These are phyloP conservation scores for Laticauda colubrina DNA, from an alignment of 2,113 vertebrate genomes.

Conservation along the genomic window DNA sequence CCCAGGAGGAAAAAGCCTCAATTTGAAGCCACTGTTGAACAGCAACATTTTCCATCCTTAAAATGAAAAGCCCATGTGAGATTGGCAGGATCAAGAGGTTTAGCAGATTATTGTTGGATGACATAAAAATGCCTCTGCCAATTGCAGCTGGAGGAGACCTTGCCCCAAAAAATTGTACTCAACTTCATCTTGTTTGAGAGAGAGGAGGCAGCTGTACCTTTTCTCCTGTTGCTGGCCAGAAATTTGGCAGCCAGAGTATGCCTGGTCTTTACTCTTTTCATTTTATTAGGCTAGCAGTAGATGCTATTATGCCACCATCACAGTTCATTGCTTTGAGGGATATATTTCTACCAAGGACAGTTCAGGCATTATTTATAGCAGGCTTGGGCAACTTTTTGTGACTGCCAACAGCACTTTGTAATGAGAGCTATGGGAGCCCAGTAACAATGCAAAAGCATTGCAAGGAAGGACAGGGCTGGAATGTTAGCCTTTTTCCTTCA, in stretches of 20 bases:
- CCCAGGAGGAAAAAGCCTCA: neutral
- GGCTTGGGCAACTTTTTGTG: neutral
- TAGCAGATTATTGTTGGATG: neutral
- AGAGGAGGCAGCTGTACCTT: neutral
- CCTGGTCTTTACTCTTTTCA: neutral
- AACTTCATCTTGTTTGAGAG: neutral
- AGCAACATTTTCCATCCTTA: neutral
- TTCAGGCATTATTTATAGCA: neutral
- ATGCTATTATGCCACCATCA: neutral
- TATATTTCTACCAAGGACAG: neutral
- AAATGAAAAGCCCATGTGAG: neutral
- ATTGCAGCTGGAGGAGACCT: neutral
- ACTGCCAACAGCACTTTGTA: neutral
- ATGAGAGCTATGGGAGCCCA: neutral
- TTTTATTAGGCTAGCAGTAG: neutral
- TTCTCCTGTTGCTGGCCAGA: neutral
- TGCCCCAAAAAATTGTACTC: neutral
- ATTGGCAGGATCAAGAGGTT: neutral
- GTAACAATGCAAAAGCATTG: neutral
- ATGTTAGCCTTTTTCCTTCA: neutral
- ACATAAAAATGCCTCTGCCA: neutral
- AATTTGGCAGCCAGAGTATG: neutral
- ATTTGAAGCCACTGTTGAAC: neutral
- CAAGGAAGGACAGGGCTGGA: neutral
- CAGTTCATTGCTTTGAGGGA: neutral